A percentile compares a stretch with the other conserved stretches of the same genome.
These are phyloP conservation scores for Threskiornis aethiopicus DNA, from an alignment of 2,797 vertebrate species.

Conservation along the genomic window DNA sequence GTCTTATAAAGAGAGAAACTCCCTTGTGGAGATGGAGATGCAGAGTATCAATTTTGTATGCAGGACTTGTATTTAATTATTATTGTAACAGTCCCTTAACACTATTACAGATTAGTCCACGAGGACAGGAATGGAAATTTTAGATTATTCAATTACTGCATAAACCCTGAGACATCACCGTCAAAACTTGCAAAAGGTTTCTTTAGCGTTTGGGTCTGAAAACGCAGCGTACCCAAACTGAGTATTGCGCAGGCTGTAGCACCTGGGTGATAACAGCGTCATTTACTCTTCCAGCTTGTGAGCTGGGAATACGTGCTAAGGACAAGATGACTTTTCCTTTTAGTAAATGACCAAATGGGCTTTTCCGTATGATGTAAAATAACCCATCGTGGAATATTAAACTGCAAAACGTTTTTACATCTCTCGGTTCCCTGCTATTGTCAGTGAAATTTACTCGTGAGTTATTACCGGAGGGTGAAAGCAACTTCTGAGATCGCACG, in stretches of 20 bases:
- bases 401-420: background rate
- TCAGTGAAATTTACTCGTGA: background rate
- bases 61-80: conserved; percentile 72
- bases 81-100: conserved; percentile 62
- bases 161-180: conserved; percentile 35
- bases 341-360: background rate
- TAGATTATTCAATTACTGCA: conserved; percentile 57
- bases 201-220: background rate
- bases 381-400: background rate
- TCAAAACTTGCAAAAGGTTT: background rate
- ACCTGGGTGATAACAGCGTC: background rate
- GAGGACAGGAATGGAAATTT: conserved; percentile 67
- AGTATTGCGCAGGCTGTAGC: background rate
- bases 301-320: background rate
- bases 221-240: background rate
- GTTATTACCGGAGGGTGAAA: background rate
- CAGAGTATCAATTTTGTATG: conserved; percentile 57
- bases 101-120: conserved; percentile 59
- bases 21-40: conserved; percentile 47
- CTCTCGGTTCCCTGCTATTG: background rate
- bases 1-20: conserved; percentile 43
- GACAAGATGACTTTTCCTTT: background rate
- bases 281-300: background rate
- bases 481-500: background rate
- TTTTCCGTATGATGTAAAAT: background rate